Percentiles rank a stretch among this genome's conserved stretches.
These are phyloP conservation scores for Incurvaria masculella DNA, from an alignment of 2,888 invertebrate species.

Conservation along the genomic window DNA sequence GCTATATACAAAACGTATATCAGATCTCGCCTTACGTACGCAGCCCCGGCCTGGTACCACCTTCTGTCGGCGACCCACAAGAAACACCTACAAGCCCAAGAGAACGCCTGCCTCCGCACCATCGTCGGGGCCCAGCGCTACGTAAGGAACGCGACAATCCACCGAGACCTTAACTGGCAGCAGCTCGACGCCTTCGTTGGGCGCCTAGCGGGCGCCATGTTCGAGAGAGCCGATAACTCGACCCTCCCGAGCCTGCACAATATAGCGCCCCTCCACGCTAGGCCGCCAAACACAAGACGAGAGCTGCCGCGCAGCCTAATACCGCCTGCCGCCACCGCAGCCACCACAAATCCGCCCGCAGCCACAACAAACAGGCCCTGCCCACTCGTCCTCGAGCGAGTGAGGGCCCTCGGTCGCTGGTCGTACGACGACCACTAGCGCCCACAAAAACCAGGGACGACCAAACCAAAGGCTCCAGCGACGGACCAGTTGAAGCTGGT, in stretches of 20 bases:
- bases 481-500: too few species aligned
- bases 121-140: background rate
- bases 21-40: background rate
- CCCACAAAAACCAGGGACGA: too few species aligned
- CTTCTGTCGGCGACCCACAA: background rate
- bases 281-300: background rate
- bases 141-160: background rate
- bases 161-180: background rate
- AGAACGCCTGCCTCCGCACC: background rate
- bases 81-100: background rate
- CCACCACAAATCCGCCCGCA: too few species aligned
- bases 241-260: background rate
- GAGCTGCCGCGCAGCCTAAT: background rate
- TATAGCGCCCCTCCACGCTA: background rate
- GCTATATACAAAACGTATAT: slow-evolving; percentile 15
- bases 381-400: too few species aligned
- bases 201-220: background rate
- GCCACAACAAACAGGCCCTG: too few species aligned
- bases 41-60: slow-evolving; percentile 5
- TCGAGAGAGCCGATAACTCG: background rate
- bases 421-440: too few species aligned
- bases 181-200: background rate
- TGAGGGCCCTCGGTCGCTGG: too few species aligned
- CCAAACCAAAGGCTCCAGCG: too few species aligned
- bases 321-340: background rate